phyloP scores from a whole-genome alignment of 2,113 vertebrate genomes.

The Vanacampus margaritifer region DNA sequence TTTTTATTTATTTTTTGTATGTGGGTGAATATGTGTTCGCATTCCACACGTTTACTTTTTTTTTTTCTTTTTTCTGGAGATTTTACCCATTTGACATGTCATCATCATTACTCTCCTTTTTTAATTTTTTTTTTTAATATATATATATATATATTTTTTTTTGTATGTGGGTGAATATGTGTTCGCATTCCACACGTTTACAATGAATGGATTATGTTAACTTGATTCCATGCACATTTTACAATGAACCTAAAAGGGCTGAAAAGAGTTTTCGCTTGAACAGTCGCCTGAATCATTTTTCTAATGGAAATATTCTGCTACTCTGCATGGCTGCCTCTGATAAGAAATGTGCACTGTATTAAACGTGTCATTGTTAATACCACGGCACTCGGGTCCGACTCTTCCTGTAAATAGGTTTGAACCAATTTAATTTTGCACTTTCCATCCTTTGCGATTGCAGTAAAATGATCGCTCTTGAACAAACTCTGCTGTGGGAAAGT shows the following conservation, averaged over 20 bases:
- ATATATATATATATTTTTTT: too few relatives aligned
- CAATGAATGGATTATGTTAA: not conserved
- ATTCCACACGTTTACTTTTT: too few relatives aligned
- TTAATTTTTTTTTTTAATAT: too few relatives aligned
- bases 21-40: too few relatives aligned
- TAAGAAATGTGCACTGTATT: slow-evolving; percentile 1
- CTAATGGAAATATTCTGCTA: slow-evolving; percentile 1
- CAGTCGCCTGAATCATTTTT: not conserved
- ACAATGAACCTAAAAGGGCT: not conserved
- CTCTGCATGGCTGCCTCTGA: slow-evolving; percentile 1
- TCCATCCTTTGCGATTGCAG: not conserved
- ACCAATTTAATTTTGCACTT: not conserved
- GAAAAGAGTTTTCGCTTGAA: not conserved
- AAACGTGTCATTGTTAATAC: not conserved
- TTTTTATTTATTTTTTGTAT: too few relatives aligned
- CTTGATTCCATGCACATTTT: not conserved
- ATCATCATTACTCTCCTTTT: too few relatives aligned
- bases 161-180: too few relatives aligned
- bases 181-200: not conserved
- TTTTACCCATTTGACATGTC: too few relatives aligned
- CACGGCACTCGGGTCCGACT: not conserved
- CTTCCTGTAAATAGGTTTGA: not conserved
- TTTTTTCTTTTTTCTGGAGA: too few relatives aligned
- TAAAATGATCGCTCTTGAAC: not conserved
- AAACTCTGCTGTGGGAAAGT: not conserved